Base-by-base conservation (phyloP, 2,888 invertebrate species). In the Patella caerulea region DNA sequence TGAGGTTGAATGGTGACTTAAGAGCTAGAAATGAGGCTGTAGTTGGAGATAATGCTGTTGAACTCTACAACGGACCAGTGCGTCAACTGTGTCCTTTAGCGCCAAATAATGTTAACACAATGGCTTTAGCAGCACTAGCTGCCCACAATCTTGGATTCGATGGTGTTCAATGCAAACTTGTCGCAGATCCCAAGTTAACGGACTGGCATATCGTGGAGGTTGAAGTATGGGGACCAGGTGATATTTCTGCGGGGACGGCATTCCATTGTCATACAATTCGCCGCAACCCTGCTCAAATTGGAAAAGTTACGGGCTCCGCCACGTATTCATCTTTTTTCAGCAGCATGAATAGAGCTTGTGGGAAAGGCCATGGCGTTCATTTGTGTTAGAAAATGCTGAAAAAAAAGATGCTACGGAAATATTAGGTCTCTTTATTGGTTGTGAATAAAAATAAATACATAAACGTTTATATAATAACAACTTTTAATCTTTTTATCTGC, bases 71-170 rank as follows among this genome's bases (percentile, higher is more conserved):
- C 93, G 93, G 93, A 24, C 91, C 92, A 14, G 93, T 93, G 0
- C 88, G 93, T 56, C 90, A 88, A 9, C 85, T 94, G 7, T 94
- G 94, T 87, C 91, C 92, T 29, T 84, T 93, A 76, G 94, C 94
- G 5, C 93, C 94, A 2, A 93, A 93, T 86, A 94, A 94, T 82
- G 93, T 93, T 17, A 93, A 94, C 89, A 93, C 93, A 11, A 94
- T 94, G 93, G 93, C 94, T 19, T 93, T 92, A 4, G 94, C 93
- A 4, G 92, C 93, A 3, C 83, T 93, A 52, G 93, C 93, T 2
- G 93, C 92, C 5, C 91, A 91, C 81, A 93, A 92, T 81, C 89
- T 93, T 29, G 93, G 93, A 12, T 93, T 93, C 86, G 93, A 93
- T 81, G 88, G 89, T 77, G 93, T 93, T 3, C 86, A 88, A 56